A percentile compares a stretch with the other conserved stretches of the same genome.
Conservation (phyloP, 53 echinoderm and acorn worm genomes). For the Holothuria leucospilota region DNA sequence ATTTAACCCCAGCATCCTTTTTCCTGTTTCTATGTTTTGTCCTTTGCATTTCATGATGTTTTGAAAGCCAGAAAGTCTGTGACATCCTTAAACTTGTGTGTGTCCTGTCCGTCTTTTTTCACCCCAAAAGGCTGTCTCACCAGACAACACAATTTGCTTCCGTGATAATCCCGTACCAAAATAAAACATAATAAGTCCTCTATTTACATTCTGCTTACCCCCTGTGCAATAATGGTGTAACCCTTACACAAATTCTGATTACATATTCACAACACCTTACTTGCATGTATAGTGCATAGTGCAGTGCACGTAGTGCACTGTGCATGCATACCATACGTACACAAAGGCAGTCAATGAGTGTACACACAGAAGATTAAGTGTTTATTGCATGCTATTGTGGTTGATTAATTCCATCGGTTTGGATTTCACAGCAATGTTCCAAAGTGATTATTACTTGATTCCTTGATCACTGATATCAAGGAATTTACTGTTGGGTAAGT, state of each 20-base stretch:
- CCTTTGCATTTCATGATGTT: too few species aligned
- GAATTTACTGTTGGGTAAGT: slow-evolving; percentile 32
- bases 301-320: background rate
- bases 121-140: background rate
- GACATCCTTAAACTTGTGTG: too few species aligned
- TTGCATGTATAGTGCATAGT: background rate
- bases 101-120: background rate
- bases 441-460: slow-evolving; percentile 16
- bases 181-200: slow-evolving; percentile 10
- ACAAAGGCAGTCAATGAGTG: slow-evolving; percentile 26
- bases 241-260: slow-evolving; percentile 15
- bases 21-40: too few species aligned
- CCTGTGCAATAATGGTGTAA: slow-evolving; percentile 17
- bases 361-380: slow-evolving; percentile 9
- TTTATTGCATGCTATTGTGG: background rate
- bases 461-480: slow-evolving; percentile 27
- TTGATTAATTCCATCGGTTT: slow-evolving; percentile 28
- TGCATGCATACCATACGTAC: background rate
- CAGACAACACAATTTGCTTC: slow-evolving; percentile 19
- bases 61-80: too few species aligned
- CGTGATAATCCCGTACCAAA: slow-evolving; percentile 26
- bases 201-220: background rate
- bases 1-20: too few species aligned
- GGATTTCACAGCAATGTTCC: slow-evolving; percentile 18
- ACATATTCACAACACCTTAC: slow-evolving; percentile 40